Conservation (phyloP, 2,888 invertebrate genomes). For the Drosophila ezoana region DNA sequence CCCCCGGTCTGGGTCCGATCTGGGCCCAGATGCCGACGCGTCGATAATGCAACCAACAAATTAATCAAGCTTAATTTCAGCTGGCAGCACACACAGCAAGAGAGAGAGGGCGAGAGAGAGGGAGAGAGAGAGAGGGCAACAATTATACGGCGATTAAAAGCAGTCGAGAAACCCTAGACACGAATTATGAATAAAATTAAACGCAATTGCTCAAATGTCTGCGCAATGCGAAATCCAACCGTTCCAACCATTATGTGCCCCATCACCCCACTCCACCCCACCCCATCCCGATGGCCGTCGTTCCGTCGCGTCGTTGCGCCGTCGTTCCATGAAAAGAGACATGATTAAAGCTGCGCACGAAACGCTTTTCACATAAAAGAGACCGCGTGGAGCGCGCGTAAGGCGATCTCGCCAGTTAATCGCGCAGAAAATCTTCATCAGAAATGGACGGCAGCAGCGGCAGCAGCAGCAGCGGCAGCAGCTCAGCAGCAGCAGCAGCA, state of each 20-base stretch:
- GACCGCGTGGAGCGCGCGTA: slow-evolving; percentile 69
- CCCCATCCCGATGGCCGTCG: slow-evolving; percentile 1
- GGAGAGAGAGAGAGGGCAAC: slow-evolving; percentile 15
- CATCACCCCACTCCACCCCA: background rate
- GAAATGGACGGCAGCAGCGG: slow-evolving; percentile 69
- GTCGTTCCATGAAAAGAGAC: slow-evolving; percentile 68
- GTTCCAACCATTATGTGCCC: slow-evolving; percentile 24
- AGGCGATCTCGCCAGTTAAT: slow-evolving; percentile 78
- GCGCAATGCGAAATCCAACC: slow-evolving; percentile 47
- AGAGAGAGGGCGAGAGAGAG: slow-evolving; percentile 1
- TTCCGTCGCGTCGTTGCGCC: background rate
- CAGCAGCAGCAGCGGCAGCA: slow-evolving; percentile 15
- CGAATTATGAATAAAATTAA: slow-evolving; percentile 80
- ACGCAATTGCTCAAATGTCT: slow-evolving; percentile 76
- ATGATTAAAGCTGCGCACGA: slow-evolving; percentile 78
- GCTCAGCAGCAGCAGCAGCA: slow-evolving; percentile 36
- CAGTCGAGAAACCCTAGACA: slow-evolving; percentile 61
- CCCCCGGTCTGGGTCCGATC: slow-evolving; percentile 17
- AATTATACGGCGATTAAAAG: slow-evolving; percentile 66
- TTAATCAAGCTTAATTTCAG: slow-evolving; percentile 77
- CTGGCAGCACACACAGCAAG: slow-evolving; percentile 11
- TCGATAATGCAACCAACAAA: slow-evolving; percentile 68
- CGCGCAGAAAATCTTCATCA: slow-evolving; percentile 80
- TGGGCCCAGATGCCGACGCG: slow-evolving; percentile 64
- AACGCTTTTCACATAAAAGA: slow-evolving; percentile 79